Base-by-base conservation (phyloP, 2,888 invertebrate genomes). In the Holacanthella duospinosa region DNA sequence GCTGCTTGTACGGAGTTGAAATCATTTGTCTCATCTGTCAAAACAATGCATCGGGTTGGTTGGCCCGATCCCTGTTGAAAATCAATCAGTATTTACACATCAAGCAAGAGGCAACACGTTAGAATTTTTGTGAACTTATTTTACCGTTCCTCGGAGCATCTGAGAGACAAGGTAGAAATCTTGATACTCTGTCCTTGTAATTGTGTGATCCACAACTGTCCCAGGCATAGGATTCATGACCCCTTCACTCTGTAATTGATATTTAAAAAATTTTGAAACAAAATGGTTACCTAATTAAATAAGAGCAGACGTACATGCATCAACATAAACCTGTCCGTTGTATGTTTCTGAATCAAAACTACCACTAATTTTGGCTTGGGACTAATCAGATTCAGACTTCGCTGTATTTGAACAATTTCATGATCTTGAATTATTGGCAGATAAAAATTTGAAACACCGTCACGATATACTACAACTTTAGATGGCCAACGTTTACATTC, bases 381-480 rank as follows among this genome's bases (percentile, higher is more conserved):
- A 48, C 16, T 9, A 48, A 48, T 9, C 12, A 48, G 21, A 4
- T 48, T 4, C 4, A 9, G n/a, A 21, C 48, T 48, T n/a, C 48
- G 12, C 21, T 48, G 6, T 9, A 48, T 48, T 48, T 48, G 48
- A n/a, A 4, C 48, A n/a, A 48, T 21, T 48, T 48, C 48, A 48
- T 48, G 48, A 21, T 9, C 12, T 21, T 21, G 6, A 4, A 48
- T 4, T 9, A 48, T 21, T 4, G 6, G 16, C 6, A 21, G 19
- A 21, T 48, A 48, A 9, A 21, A 9, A 48, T 48, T 48, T 48
- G 48, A 48, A 48, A 48, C 48, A 48, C 48, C 48, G 48, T 48
- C 48, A 48, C 48, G 48, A 48, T 16, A 48, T 16, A 48, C 48
- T 4, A 48, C 12, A 48, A 48, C 48, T 48, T 21, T 48, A 9